Percentiles rank a stretch among this genome's conserved stretches.
These are phyloP conservation scores for Trichogramma pretiosum DNA, from an alignment of 1,140 invertebrate genomes.

Conservation along the genomic window DNA sequence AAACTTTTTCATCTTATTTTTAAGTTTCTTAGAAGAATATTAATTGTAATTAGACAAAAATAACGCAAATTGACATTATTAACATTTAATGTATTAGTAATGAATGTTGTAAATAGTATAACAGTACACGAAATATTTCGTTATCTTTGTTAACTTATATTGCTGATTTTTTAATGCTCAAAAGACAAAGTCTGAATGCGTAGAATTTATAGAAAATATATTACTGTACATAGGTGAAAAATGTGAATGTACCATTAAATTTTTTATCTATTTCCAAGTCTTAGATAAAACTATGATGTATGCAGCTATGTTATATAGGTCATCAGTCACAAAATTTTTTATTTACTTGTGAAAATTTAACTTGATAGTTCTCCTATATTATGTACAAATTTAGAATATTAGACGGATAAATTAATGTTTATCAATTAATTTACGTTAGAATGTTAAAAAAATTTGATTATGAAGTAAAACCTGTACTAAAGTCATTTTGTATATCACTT, in stretches of 20 bases:
- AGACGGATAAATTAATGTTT: slow-evolving; percentile 6
- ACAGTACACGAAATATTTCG: slow-evolving; percentile 16
- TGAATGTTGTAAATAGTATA: slow-evolving; percentile 17
- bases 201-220: slow-evolving; percentile 10
- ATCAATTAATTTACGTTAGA: too few species aligned
- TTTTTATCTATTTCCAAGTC: slow-evolving; percentile 12
- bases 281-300: too few species aligned
- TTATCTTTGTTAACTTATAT: slow-evolving; percentile 17
- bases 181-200: slow-evolving; percentile 15
- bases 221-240: slow-evolving; percentile 12
- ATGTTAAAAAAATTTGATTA: slow-evolving; percentile 8
- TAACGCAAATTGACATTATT: slow-evolving; percentile 8
- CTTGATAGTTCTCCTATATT: slow-evolving; percentile 14
- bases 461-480: slow-evolving; percentile 15
- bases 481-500: slow-evolving; percentile 11
- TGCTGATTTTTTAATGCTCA: slow-evolving; percentile 14
- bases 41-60: slow-evolving; percentile 9
- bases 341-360: slow-evolving; percentile 8
- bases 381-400: slow-evolving; percentile 18
- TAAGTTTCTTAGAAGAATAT: too few species aligned
- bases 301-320: too few species aligned
- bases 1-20: too few species aligned
- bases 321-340: too few species aligned
- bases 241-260: slow-evolving; percentile 7
- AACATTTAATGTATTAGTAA: slow-evolving; percentile 13